Evolutionary conservation across 2,888 invertebrate species (phyloP), one percentile per base, ranked within the genome.

Genomic region (Mimas tiliae): DNA sequence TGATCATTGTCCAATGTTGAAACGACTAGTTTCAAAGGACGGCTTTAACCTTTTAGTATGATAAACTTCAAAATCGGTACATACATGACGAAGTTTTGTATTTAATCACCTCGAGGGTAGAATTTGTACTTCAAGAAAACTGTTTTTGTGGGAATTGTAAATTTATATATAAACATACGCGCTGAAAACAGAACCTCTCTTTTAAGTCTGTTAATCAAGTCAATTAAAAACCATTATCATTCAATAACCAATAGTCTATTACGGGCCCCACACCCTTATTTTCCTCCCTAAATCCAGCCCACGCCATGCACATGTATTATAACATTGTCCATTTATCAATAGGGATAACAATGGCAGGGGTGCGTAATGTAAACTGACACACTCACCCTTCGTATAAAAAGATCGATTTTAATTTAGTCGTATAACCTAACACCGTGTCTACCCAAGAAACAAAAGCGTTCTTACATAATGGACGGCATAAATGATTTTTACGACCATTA

Each of bases 351-450:
- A 42, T 12, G 19, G 33, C 42, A 65, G 72, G 79, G 77, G 74
- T 69, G 73, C 65, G 77, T 74, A 73, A 76, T 70, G 63, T 69
- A 75, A 78, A 82, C 78, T 58, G 53, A 53, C 53, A 79, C 81
- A 79, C 77, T 73, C 75, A 64, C 66, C 70, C 63, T 42, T 33
- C 34, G 64, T 45, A 48, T 42, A 66, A 63, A 65, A 64, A 68
- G 62, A 80, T 80, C 74, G 76, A 79, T 80, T 78, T 75, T 72
- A 75, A 78, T 76, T 75, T 74, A 72, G 70, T 68, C 64, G 67
- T 68, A 69, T 65, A 68, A 68, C 65, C 55, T 65, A 65, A 65
- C 34, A 58, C 65, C 48, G 33, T 55, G 45, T 64, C 53, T 48
- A 12, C 45, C 33, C 48, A 27, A 65, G 58, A 58, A 58, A 58